These are phyloP conservation scores for Lanius ludovicianus DNA, from an alignment of 2,113 vertebrate species.

Conservation along the genomic window DNA sequence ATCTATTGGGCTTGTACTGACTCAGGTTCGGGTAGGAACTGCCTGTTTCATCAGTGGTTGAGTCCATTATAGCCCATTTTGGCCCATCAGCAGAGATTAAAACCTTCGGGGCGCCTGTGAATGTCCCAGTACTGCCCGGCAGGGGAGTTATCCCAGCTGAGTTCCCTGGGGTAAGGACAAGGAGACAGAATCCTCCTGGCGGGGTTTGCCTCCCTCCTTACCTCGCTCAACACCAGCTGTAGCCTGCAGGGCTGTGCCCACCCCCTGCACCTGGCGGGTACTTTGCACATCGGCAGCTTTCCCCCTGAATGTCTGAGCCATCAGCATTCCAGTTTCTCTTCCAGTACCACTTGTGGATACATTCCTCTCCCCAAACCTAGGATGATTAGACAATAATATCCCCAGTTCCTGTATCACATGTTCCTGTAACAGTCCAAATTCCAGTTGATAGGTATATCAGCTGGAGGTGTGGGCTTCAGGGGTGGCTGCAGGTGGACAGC, in stretches of 20 bases:
- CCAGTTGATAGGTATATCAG: neutral
- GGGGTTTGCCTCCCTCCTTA: neutral
- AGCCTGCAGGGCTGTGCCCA: neutral
- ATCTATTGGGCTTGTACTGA: neutral
- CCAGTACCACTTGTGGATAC: neutral
- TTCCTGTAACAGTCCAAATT: neutral
- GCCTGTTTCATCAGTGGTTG: fast-evolving
- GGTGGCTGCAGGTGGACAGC: neutral
- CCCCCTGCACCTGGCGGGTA: neutral
- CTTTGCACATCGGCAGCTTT: neutral
- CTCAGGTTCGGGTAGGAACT: neutral
- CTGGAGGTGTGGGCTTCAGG: neutral
- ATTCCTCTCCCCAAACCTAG: neutral
- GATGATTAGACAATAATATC: neutral
- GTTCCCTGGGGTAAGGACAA: fast-evolving
- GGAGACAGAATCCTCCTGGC: neutral
- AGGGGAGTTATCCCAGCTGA: neutral
- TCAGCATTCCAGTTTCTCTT: neutral
- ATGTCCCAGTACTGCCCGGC: fast-evolving
- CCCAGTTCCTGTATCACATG: neutral
- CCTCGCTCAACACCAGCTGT: neutral
- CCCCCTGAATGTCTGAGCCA: neutral
- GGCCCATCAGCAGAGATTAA: neutral
- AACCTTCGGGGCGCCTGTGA: neutral
- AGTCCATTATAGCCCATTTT: neutral